Evolutionary conservation across 2,113 vertebrate genomes (phyloP).

Genomic region (Actinemys pallida): DNA sequence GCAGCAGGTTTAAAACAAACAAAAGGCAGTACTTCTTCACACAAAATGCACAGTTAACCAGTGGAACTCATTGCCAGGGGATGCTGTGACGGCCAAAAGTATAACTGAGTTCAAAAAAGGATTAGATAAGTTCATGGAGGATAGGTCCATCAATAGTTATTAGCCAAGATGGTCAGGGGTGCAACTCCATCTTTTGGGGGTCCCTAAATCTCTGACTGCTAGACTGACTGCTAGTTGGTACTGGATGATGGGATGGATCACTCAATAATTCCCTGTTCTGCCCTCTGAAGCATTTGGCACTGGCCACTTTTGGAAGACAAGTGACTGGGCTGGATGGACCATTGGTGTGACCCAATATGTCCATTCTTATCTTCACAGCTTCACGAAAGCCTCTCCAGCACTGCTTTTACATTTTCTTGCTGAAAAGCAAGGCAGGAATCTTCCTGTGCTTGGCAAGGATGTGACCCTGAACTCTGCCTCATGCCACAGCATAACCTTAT

Average conservation of each 20-base stretch:
- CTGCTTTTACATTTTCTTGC: not conserved
- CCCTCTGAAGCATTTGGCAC: not conserved
- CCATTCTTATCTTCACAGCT: not conserved
- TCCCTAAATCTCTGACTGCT: not conserved
- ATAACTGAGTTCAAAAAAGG: not conserved
- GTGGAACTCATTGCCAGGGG: not conserved
- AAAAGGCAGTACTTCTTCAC: not conserved
- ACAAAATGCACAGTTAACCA: not conserved
- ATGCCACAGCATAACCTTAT: accelerated
- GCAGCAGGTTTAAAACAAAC: not conserved
- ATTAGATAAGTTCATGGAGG: not conserved
- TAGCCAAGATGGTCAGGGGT: not conserved
- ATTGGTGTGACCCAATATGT: not conserved
- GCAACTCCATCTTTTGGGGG: not conserved
- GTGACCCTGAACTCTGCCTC: not conserved
- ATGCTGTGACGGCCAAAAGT: not conserved
- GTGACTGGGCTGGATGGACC: not conserved
- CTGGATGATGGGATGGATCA: not conserved
- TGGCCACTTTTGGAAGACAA: not conserved
- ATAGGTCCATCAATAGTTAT: not conserved
- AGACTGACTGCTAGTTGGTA: not conserved
- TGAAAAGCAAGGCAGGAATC: not conserved
- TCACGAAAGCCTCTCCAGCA: not conserved
- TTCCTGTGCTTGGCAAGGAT: not conserved
- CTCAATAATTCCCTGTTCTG: not conserved